Conservation (phyloP, 2,797 vertebrate genomes). For the Phrynocephalus forsythii region DNA sequence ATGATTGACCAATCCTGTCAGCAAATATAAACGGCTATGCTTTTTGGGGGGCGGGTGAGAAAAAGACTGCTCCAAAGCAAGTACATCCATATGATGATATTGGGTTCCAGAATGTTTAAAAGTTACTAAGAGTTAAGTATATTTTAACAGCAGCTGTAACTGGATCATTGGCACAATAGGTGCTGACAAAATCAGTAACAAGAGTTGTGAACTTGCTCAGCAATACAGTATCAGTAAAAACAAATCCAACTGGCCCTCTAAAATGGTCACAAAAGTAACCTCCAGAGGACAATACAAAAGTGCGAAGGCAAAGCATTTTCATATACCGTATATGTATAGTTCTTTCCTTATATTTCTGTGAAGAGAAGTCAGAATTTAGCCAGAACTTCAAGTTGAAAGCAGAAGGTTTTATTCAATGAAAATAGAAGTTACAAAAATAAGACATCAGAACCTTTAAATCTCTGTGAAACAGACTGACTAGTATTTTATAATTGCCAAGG, state of each 20-base stretch:
- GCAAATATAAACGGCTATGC: not conserved
- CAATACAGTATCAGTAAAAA: not conserved
- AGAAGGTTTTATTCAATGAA: slow-evolving; percentile 33
- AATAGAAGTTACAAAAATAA: slow-evolving; percentile 46
- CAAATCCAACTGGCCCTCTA: not conserved
- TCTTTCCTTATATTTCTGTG: not conserved
- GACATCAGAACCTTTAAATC: slow-evolving; percentile 42
- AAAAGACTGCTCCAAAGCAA: not conserved
- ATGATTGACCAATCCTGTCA: not conserved
- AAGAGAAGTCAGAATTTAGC: slow-evolving; percentile 14
- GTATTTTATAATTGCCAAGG: slow-evolving; percentile 42
- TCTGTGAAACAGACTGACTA: slow-evolving; percentile 25
- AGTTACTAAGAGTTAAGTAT: not conserved
- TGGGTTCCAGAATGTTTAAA: not conserved
- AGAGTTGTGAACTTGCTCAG: not conserved
- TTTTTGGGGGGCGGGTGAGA: not conserved
- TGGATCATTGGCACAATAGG: not conserved
- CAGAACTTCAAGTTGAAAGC: slow-evolving; percentile 26
- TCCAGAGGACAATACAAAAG: accelerated
- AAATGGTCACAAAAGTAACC: slow-evolving; percentile 12
- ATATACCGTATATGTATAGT: not conserved
- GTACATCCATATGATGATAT: not conserved
- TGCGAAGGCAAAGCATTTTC: slow-evolving; percentile 25
- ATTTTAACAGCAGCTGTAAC: slow-evolving; percentile 15
- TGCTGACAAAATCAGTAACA: not conserved